These are phyloP conservation scores for Solenopsis invicta DNA, from an alignment of 1,140 invertebrate genomes.

Conservation along the genomic window DNA sequence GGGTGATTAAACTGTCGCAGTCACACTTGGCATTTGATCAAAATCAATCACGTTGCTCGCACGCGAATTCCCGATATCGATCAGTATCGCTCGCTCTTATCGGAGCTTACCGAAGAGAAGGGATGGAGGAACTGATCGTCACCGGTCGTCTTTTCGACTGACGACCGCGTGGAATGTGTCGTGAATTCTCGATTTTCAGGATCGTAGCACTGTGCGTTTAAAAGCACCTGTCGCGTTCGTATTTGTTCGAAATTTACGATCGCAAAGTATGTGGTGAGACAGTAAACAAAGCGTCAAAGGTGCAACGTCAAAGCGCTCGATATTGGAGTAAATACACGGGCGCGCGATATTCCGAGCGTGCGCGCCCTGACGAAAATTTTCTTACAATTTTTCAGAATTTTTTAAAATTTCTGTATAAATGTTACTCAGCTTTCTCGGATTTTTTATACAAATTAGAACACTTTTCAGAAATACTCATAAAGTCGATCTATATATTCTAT, in stretches of 20 bases:
- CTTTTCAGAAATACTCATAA: too few relatives aligned
- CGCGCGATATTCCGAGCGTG: background rate
- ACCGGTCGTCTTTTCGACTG: too few relatives aligned
- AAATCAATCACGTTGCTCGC: constrained; percentile 7
- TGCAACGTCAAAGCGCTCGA: constrained; percentile 14
- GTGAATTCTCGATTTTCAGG: background rate
- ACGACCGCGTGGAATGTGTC: background rate
- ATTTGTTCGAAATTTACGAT: background rate
- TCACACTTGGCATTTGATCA: constrained; percentile 43
- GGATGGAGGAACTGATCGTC: background rate
- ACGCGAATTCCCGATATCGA: background rate
- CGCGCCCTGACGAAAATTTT: background rate
- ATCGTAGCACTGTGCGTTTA: background rate
- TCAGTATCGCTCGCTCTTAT: constrained; percentile 12
- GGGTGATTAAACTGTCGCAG: background rate
- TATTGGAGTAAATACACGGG: background rate
- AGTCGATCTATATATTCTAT: too few relatives aligned
- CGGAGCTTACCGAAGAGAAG: background rate
- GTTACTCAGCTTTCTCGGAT: too few relatives aligned
- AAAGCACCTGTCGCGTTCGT: background rate
- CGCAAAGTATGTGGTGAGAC: background rate
- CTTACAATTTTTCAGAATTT: too few relatives aligned
- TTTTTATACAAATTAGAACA: too few relatives aligned
- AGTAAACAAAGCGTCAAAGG: background rate
- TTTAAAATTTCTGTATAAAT: too few relatives aligned